Evolutionary conservation across 2,888 invertebrate species (phyloP).

Genomic region (Rotaria sp.): DNA sequence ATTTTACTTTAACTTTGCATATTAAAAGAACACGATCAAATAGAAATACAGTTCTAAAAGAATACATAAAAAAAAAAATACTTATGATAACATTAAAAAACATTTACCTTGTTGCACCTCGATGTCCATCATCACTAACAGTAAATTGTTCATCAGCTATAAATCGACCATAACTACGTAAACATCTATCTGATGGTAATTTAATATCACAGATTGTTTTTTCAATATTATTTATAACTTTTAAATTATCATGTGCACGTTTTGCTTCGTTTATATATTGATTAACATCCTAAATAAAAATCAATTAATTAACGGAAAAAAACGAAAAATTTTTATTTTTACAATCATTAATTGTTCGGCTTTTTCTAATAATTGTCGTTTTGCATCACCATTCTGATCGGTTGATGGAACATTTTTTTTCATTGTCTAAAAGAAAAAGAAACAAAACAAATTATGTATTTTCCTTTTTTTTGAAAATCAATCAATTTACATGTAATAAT

Average conservation of each 20-base stretch:
- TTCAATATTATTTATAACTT: constrained; percentile 19
- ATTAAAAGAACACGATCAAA: constrained; percentile 14
- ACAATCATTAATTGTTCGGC: constrained; percentile 15
- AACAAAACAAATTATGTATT: background rate
- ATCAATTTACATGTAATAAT: constrained; percentile 3
- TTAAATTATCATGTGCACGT: constrained; percentile 29
- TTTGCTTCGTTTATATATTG: constrained; percentile 26
- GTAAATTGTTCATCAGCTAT: constrained; percentile 22
- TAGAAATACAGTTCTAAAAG: background rate
- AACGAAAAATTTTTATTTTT: background rate
- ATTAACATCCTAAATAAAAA: constrained; percentile 27
- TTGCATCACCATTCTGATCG: background rate
- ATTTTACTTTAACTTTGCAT: constrained; percentile 8
- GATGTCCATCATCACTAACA: constrained; percentile 13
- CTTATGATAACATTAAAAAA: background rate
- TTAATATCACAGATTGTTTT: constrained; percentile 25
- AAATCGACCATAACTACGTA: background rate
- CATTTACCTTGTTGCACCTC: background rate
- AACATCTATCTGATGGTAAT: constrained; percentile 10
- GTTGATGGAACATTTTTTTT: background rate
- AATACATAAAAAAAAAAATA: background rate
- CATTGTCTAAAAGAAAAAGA: background rate
- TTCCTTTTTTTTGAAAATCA: background rate
- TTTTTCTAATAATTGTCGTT: constrained; percentile 26
- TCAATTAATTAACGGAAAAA: background rate